Conservation (phyloP, 2,113 vertebrate species). For the Lampris megalopsis region DNA sequence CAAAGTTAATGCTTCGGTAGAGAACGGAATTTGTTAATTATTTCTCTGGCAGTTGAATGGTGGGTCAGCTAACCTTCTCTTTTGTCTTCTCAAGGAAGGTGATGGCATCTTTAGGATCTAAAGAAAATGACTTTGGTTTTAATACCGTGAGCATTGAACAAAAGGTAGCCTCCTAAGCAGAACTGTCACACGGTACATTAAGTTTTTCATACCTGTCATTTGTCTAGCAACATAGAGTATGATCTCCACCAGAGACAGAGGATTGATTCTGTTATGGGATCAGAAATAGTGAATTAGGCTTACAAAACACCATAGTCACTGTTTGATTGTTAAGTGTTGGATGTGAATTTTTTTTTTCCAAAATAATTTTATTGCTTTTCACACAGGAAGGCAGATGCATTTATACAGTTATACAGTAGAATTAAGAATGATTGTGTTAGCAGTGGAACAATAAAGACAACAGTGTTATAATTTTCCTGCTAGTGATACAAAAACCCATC, state of each 20-base stretch:
- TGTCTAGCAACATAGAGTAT: conserved; percentile 93
- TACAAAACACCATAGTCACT: background rate
- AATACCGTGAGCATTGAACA: accelerated
- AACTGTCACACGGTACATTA: background rate
- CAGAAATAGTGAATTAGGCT: background rate
- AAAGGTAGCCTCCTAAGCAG: background rate
- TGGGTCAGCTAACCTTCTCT: conserved; percentile 86
- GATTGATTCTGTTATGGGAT: conserved; percentile 90
- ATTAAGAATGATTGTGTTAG: too few species aligned
- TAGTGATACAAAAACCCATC: too few species aligned
- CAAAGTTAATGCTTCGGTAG: background rate
- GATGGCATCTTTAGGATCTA: conserved; percentile 93
- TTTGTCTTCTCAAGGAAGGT: conserved; percentile 96
- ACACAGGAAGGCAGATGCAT: too few species aligned
- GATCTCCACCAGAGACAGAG: conserved; percentile 95
- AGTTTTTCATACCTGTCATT: conserved; percentile 88
- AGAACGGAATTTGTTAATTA: background rate
- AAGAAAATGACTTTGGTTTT: conserved; percentile 19
- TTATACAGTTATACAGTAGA: too few species aligned
- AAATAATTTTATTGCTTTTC: too few species aligned
- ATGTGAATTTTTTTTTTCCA: too few species aligned
- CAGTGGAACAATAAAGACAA: too few species aligned
- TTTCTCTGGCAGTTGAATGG: background rate
- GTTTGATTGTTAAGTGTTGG: background rate
- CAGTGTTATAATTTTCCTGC: too few species aligned